Conservation (phyloP, 2,888 invertebrate species). For the Trichacis sp. region DNA sequence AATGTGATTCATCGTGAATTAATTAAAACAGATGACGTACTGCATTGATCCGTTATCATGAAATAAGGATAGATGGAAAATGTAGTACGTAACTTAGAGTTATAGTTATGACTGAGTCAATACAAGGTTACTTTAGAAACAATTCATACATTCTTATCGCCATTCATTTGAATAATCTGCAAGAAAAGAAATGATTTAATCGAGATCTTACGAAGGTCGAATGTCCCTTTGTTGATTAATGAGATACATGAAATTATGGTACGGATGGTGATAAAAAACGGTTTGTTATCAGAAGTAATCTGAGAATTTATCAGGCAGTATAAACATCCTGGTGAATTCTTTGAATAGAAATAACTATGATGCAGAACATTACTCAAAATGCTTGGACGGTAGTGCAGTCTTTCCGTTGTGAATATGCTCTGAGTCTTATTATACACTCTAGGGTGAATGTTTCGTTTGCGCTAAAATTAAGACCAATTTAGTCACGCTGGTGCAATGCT, state of each 20-base stretch:
- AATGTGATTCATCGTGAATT: neutral
- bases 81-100: too few species aligned
- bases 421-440: neutral
- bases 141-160: too few species aligned
- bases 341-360: neutral
- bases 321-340: neutral
- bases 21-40: neutral
- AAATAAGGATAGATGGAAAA: too few species aligned
- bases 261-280: too few species aligned
- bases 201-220: too few species aligned
- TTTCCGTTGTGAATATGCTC: neutral
- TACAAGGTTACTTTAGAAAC: too few species aligned
- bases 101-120: too few species aligned
- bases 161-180: neutral
- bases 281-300: too few species aligned
- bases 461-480: neutral
- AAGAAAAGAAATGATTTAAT: neutral
- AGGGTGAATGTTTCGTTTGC: slow-evolving; percentile 4
- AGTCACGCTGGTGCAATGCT: neutral
- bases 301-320: too few species aligned
- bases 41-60: too few species aligned
- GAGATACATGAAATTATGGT: too few species aligned
- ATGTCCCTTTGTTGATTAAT: too few species aligned
- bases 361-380: neutral
- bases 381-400: neutral